These are phyloP conservation scores for Podiceps cristatus DNA, from an alignment of 2,113 vertebrate genomes.

Conservation along the genomic window DNA sequence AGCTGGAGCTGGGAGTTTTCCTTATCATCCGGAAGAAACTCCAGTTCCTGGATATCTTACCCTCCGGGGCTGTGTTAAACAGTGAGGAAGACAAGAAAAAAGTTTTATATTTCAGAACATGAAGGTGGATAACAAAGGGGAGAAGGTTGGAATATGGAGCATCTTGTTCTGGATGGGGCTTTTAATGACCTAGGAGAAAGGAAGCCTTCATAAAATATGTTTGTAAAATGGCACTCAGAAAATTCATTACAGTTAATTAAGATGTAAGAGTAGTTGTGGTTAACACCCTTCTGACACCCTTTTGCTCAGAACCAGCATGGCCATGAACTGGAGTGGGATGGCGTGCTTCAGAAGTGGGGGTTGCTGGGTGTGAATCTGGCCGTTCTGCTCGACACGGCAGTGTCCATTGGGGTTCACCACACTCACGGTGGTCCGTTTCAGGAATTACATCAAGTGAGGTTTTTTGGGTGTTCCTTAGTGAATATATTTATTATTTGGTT, in stretches of 20 bases:
- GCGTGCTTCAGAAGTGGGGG: background rate
- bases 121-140: fast-evolving
- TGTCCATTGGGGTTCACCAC: fast-evolving
- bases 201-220: background rate
- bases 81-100: background rate
- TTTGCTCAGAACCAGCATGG: background rate
- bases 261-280: background rate
- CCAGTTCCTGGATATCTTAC: background rate
- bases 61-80: background rate
- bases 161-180: background rate
- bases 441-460: background rate
- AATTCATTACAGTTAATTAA: background rate
- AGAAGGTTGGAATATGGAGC: background rate
- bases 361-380: background rate
- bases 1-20: background rate
- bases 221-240: background rate
- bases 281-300: background rate
- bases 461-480: background rate
- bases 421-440: background rate
- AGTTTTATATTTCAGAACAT: background rate
- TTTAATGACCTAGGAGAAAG: background rate
- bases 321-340: background rate
- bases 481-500: background rate
- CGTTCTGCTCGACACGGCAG: background rate
- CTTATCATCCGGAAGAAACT: background rate